Conservation (phyloP, 2,797 vertebrate species). For the Aulostomus chinensis region DNA sequence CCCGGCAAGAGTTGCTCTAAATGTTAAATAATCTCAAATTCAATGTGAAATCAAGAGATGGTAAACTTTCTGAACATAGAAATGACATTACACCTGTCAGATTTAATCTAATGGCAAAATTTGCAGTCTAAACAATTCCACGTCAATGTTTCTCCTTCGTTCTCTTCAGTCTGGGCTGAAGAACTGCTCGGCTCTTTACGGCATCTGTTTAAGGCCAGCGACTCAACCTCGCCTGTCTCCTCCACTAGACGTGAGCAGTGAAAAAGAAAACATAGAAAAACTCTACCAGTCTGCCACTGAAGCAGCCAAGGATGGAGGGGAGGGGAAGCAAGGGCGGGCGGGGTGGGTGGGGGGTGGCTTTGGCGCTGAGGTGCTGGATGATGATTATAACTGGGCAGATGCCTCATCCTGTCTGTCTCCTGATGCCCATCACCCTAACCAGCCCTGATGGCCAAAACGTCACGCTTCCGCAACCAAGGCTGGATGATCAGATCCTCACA, state of each 20-base stretch:
- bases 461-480: slow-evolving; percentile 22
- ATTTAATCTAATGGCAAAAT: slow-evolving; percentile 3
- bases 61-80: background rate
- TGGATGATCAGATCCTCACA: slow-evolving; percentile 36
- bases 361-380: slow-evolving; percentile 5
- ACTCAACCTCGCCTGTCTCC: slow-evolving; percentile 43
- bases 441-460: slow-evolving; percentile 61
- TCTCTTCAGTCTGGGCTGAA: slow-evolving; percentile 4
- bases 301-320: slow-evolving; percentile 18
- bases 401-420: slow-evolving; percentile 44
- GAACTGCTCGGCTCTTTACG: background rate
- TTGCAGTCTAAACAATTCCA: slow-evolving; percentile 1
- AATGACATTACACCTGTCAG: slow-evolving; percentile 23
- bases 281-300: slow-evolving; percentile 17
- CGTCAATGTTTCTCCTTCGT: slow-evolving; percentile 13
- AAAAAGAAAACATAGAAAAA: slow-evolving; percentile 53
- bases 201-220: slow-evolving; percentile 22
- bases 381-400: slow-evolving; percentile 61
- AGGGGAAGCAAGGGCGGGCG: background rate
- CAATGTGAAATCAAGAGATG: no score
- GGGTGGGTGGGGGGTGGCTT: background rate
- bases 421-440: slow-evolving; percentile 45
- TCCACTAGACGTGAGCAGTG: slow-evolving; percentile 35
- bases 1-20: no score
- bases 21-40: no score